Conservation (phyloP, 1,140 invertebrate genomes). For the Laupala kohalensis region DNA sequence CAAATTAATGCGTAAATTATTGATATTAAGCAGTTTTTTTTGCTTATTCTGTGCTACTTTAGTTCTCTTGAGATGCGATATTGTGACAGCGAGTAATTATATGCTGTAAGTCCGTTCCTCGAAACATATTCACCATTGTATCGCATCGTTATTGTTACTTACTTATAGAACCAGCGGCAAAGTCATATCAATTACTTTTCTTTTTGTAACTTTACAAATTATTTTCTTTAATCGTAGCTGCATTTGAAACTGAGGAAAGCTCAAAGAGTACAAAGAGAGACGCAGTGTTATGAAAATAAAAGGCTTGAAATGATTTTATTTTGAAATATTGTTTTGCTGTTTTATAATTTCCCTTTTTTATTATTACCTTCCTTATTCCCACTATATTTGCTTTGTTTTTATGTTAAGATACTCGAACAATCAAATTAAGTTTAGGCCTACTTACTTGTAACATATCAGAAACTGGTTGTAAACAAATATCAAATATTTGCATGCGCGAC, state of each 20-base stretch:
- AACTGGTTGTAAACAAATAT: neutral
- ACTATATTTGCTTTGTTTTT: neutral
- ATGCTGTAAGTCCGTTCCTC: neutral
- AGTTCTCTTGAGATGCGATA: neutral
- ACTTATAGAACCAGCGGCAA: neutral
- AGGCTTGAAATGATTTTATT: neutral
- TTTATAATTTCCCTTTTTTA: no score
- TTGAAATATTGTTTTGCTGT: neutral
- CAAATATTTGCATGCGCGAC: neutral
- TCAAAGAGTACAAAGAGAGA: neutral
- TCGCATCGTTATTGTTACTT: neutral
- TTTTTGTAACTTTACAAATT: neutral
- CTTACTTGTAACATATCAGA: conserved; percentile 6
- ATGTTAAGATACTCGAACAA: neutral
- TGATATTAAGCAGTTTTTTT: neutral
- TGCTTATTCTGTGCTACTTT: neutral
- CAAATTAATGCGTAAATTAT: no score
- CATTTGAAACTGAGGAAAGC: neutral
- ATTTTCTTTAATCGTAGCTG: neutral
- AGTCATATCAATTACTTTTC: neutral
- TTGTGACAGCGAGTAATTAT: neutral
- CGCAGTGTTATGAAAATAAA: neutral
- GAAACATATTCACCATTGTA: neutral
- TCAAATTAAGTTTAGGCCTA: neutral
- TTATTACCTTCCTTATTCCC: neutral